Percentiles rank a stretch among this genome's conserved stretches.
Conservation (phyloP, 1,140 invertebrate genomes). For the Drosophila neocordata region DNA sequence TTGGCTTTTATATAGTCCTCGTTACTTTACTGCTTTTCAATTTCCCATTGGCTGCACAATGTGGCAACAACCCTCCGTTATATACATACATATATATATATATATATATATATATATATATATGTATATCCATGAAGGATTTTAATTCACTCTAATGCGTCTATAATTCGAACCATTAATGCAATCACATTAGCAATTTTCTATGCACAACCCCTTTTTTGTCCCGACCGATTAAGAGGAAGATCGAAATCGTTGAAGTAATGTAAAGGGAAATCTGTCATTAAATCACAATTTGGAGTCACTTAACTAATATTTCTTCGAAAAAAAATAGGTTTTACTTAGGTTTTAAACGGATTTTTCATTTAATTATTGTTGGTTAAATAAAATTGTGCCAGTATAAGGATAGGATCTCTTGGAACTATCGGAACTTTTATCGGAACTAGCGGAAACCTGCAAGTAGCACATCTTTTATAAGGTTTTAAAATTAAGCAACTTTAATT, state of each 20-base stretch:
- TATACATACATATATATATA: too few species aligned
- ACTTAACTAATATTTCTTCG: too few species aligned
- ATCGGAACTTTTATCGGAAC: too few species aligned
- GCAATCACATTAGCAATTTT: slow-evolving; percentile 80
- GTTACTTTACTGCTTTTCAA: slow-evolving; percentile 24
- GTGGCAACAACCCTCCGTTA: slow-evolving; percentile 24
- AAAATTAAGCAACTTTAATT: too few species aligned
- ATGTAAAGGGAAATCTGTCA: background rate
- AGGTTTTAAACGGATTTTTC: too few species aligned
- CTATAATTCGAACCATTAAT: slow-evolving; percentile 81
- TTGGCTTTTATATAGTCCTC: slow-evolving; percentile 37
- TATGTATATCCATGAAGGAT: slow-evolving; percentile 59
- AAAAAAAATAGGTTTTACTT: too few species aligned
- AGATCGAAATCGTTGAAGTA: background rate
- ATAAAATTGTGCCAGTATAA: too few species aligned
- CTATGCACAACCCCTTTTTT: slow-evolving; percentile 59
- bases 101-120: too few species aligned
- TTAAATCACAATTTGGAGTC: background rate
- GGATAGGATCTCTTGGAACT: too few species aligned
- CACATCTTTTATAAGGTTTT: too few species aligned
- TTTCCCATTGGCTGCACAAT: slow-evolving; percentile 14
- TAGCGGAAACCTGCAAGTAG: too few species aligned
- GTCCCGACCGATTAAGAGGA: background rate
- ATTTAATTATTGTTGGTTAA: too few species aligned
- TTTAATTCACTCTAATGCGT: slow-evolving; percentile 82